Base-by-base conservation (phyloP, 1,140 invertebrate species). In the Neodiprion pinetum region DNA sequence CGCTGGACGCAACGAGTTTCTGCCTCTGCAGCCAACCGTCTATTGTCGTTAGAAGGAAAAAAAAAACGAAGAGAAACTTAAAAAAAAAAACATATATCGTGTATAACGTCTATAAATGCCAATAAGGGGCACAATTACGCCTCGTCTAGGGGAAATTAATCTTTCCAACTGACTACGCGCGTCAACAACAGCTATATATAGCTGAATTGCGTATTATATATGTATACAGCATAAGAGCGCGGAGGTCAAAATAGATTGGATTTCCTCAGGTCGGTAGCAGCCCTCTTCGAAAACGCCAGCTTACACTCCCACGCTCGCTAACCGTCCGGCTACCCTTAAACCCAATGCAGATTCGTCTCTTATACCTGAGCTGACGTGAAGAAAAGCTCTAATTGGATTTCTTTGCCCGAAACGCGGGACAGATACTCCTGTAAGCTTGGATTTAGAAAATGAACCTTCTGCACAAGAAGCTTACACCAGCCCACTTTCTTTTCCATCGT, bases 1-100 rank as follows among this genome's bases (percentile, higher is more conserved):
- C 71, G 68, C 73, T 66, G 49, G 74, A 80, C 80, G 79, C 79
- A 79, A 80, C 75, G 77, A 83, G 82, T 77, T 75, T 76, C 78
- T 40, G 28, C 28, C 28, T 40, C 28, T 40, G 28, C 28, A 40
- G 5, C 28, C 28, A 40, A 40, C 28, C 28, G 28, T 40, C 53
- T 61, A 61, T 61, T 61, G 53, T 40, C 53, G 53, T 61, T 17
- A 17, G 28, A 40, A 40, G 5, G 4, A 14, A 14, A 9, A 61
- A 61, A 61, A 12, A 9, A 14, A 12, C 4, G 9, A 7, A 12
- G 53, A 61, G 9, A 61, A 14, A 61, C n/a, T 61, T 8, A 9
- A 14, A 61, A 61, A 61, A 61, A 12, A 9, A 5, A 5, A 5
- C 2, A 40, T 3, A 40, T 5, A 40, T 40, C 28, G 28, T 40